Conservation (phyloP, 1,140 invertebrate species). For the Choristoneura fumiferana region DNA sequence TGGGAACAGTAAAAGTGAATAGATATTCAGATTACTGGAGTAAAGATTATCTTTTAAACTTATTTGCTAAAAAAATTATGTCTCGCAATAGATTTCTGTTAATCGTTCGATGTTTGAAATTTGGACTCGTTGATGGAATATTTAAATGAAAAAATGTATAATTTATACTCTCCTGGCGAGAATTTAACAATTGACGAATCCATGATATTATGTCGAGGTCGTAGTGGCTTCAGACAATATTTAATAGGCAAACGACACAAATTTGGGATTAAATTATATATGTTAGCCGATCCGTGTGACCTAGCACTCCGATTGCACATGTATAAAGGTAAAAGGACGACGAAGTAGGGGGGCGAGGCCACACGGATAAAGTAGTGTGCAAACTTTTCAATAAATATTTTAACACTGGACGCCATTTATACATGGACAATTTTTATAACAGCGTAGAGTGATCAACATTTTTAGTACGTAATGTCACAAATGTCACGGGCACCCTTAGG, state of each 20-base stretch:
- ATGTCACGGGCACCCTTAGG: not conserved
- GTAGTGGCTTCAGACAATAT: not conserved
- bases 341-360: not conserved
- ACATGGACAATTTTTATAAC: slow-evolving; percentile 4
- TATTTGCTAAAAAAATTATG: not conserved
- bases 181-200: not conserved
- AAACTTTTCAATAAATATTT: not conserved
- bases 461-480: not conserved
- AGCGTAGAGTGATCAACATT: not conserved
- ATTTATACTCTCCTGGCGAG: not conserved
- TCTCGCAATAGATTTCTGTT: not conserved
- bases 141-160: not conserved
- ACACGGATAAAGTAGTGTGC: not conserved
- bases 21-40: slow-evolving; percentile 1
- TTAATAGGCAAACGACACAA: not conserved
- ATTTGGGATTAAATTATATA: not conserved
- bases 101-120: slow-evolving; percentile 1
- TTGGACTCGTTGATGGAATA: not conserved
- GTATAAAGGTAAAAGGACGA: not conserved
- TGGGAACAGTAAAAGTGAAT: no score
- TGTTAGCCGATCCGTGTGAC: no score
- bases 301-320: not conserved
- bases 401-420: no score
- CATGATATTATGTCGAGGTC: not conserved
- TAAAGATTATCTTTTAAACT: not conserved